Evolutionary conservation across 2,888 invertebrate species (phyloP), one percentile per base, ranked within the genome.

Genomic region (Caenorhabditis doughertyi): DNA sequence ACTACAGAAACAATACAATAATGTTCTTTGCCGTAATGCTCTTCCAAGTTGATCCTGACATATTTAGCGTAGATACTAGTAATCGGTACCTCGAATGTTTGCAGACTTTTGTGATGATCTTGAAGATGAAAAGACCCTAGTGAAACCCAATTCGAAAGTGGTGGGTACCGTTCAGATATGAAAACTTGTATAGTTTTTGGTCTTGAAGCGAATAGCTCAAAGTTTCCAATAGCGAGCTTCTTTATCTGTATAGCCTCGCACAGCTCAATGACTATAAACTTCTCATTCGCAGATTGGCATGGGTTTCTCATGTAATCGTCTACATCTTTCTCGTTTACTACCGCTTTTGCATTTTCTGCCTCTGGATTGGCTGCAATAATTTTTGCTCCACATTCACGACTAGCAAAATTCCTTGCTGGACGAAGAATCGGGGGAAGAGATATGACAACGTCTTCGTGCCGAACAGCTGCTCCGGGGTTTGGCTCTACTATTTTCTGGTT

Each of bases 281-380:
- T 91, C 60, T 86, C 92, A 91, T 92, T 92, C 81, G 93, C 93
- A 84, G 92, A 92, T 87, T 95, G 96, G 93, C 99, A 99, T 0
- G 97, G 96, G 92, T 97, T 98, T 80, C 98, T 94, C 95, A 98
- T 96, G 92, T 99, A 99, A 92, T 99, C 98, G 93, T 99, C 99
- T 85, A 85, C 81, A 49, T 88, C 88, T 44, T 81, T 79, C 23
- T 81, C 79, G 62, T 96, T 96, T 64, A 99, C 93, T 58, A 99
- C 95, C 58, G 96, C 95, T 94, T 91, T 92, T 3, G 92, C 90
- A 87, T 97, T 96, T 83, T 95, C 95, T 0, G 98, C 95, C 93
- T 98, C 98, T 0, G 96, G 95, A 93, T 99, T 99, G 3, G 95
- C 95, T 25, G 95, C 95, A 2, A 97, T 95, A 35, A 99, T 95